Percentiles rank a stretch among this genome's conserved stretches.
Evolutionary conservation across 2,113 vertebrate genomes (phyloP).

Genomic region (Aspidoscelis tigris): DNA sequence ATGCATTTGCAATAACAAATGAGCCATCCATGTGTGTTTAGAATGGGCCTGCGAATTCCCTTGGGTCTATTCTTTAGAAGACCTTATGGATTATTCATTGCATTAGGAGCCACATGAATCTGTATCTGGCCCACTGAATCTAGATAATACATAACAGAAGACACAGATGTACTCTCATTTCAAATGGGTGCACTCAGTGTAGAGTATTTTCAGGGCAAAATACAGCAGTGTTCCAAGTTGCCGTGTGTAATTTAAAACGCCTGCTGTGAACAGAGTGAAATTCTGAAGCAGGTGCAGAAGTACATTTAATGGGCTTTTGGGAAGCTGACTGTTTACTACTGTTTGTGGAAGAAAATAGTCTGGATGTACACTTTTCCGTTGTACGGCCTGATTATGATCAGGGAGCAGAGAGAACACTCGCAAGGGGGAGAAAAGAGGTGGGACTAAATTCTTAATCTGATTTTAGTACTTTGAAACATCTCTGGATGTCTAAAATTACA

Average conservation of each 20-base stretch:
- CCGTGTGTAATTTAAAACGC: not conserved
- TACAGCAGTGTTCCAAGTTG: not conserved
- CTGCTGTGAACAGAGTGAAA: slow-evolving; percentile 2
- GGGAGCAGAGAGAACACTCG: not conserved
- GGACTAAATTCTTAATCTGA: not conserved
- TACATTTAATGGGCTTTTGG: slow-evolving; percentile 6
- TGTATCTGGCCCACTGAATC: slow-evolving; percentile 29
- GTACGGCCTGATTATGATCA: not conserved
- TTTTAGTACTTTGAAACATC: slow-evolving; percentile 37
- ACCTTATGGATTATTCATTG: slow-evolving; percentile 66
- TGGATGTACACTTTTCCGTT: not conserved
- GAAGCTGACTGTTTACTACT: not conserved
- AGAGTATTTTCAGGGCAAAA: slow-evolving; percentile 1
- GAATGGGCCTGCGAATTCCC: slow-evolving; percentile 33
- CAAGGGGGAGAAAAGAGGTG: not conserved
- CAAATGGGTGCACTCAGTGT: not conserved
- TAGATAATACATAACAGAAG: slow-evolving; percentile 14
- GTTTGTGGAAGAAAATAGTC: slow-evolving; percentile 27
- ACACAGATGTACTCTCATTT: slow-evolving; percentile 27
- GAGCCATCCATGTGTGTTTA: slow-evolving; percentile 19
- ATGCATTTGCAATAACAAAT: slow-evolving; percentile 11
- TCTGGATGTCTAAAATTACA: slow-evolving; percentile 35
- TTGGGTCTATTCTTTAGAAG: slow-evolving; percentile 47
- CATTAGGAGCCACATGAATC: slow-evolving; percentile 49
- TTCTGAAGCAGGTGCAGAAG: not conserved